Conservation (phyloP, 2,797 vertebrate species). For the Cyclopterus lumpus region DNA sequence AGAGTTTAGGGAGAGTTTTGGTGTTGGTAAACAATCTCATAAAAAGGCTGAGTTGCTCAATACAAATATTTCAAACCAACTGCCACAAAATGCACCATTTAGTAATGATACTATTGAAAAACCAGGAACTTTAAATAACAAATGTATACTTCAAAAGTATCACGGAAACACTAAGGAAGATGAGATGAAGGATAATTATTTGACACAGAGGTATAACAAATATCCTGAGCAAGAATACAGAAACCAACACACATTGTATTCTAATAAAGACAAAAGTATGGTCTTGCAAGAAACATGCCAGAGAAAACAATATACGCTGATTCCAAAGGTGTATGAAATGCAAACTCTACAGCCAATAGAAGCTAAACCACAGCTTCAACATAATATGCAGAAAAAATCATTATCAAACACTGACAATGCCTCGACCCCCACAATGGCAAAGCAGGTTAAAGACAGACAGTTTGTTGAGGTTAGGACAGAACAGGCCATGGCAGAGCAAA, state of each 20-base stretch:
- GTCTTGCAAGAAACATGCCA: constrained; percentile 50
- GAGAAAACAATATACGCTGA: constrained; percentile 37
- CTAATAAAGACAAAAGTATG: constrained; percentile 35
- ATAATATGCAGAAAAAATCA: constrained; percentile 29
- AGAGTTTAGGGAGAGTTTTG: constrained; percentile 52
- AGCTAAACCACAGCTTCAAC: constrained; percentile 37
- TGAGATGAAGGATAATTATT: constrained; percentile 43
- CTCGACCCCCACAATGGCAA: constrained; percentile 20
- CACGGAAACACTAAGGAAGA: constrained; percentile 30
- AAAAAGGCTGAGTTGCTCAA: constrained; percentile 24
- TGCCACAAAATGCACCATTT: constrained; percentile 34
- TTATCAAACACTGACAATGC: constrained; percentile 34
- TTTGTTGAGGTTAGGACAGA: constrained; percentile 47
- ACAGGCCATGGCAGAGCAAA: constrained; percentile 38
- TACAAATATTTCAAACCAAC: constrained; percentile 40
- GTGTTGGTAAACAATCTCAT: constrained; percentile 24
- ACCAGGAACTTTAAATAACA: constrained; percentile 30
- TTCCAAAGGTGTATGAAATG: constrained; percentile 41
- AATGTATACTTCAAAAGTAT: constrained; percentile 39
- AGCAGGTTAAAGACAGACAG: constrained; percentile 41
- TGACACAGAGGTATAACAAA: constrained; percentile 33
- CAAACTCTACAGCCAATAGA: constrained; percentile 37
- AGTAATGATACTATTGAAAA: constrained; percentile 25
- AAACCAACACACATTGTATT: constrained; percentile 37
- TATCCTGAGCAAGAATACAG: constrained; percentile 46